Conservation (phyloP, 2,797 vertebrate species). For the Odontamblyopus lacepedii region DNA sequence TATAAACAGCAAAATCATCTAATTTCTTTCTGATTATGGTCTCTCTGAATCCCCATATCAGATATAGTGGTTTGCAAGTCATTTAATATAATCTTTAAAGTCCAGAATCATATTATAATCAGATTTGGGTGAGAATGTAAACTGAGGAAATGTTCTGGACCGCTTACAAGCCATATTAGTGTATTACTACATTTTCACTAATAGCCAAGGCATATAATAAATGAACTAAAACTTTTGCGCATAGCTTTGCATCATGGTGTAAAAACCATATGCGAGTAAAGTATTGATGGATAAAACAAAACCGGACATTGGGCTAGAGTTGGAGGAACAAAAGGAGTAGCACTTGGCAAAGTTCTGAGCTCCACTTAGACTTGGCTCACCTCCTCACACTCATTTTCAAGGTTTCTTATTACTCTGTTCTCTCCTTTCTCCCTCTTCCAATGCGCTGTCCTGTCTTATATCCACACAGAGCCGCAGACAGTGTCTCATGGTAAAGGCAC, state of each 20-base stretch:
- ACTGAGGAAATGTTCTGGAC: too few relatives aligned
- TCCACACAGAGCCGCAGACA: conserved; percentile 37
- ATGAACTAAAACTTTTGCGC: background rate
- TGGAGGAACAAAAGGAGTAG: conserved; percentile 45
- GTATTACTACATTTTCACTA: too few relatives aligned
- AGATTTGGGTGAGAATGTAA: too few relatives aligned
- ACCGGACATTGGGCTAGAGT: conserved; percentile 35
- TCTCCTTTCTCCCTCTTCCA: background rate
- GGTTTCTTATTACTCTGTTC: conserved; percentile 35
- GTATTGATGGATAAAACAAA: conserved; percentile 58
- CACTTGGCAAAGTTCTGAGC: conserved; percentile 52
- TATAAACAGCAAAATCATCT: too few relatives aligned
- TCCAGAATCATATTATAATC: too few relatives aligned
- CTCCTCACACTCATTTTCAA: conserved; percentile 24
- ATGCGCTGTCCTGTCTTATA: conserved; percentile 31
- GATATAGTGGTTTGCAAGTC: too few relatives aligned
- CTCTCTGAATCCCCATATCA: too few relatives aligned
- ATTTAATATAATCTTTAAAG: too few relatives aligned
- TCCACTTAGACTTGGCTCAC: conserved; percentile 36
- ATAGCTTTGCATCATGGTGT: conserved; percentile 11
- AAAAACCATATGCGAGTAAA: conserved; percentile 56
- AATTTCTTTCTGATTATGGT: too few relatives aligned
- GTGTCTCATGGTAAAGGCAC: conserved; percentile 33
- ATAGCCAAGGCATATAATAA: background rate
- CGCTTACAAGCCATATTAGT: too few relatives aligned